Evolutionary conservation across 2,888 invertebrate species (phyloP).

Genomic region (Chloroclystis v-ata): DNA sequence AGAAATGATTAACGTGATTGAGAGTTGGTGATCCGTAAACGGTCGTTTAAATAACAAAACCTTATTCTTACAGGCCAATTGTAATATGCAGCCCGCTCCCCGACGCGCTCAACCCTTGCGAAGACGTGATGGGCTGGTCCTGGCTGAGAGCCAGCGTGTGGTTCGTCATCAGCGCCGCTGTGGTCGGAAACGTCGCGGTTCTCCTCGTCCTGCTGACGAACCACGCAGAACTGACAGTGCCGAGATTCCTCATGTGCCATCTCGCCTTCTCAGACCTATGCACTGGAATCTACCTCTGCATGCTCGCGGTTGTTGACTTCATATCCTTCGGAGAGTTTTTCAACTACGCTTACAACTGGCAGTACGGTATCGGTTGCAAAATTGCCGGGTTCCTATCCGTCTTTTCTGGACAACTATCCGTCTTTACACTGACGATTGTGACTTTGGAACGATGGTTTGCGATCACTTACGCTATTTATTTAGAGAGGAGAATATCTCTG

Average conservation of each 20-base stretch:
- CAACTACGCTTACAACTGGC: slow-evolving; percentile 94
- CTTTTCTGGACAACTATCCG: slow-evolving; percentile 91
- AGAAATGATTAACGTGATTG: too few relatives aligned
- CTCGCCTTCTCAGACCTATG: slow-evolving; percentile 93
- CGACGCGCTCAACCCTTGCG: slow-evolving; percentile 91
- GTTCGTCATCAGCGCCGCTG: slow-evolving; percentile 89
- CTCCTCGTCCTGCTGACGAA: slow-evolving; percentile 85
- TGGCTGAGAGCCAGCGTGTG: slow-evolving; percentile 90
- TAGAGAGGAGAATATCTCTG: slow-evolving; percentile 87
- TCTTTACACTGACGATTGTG: slow-evolving; percentile 90
- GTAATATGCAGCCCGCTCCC: slow-evolving; percentile 85
- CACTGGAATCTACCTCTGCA: slow-evolving; percentile 89
- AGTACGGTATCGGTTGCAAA: slow-evolving; percentile 88
- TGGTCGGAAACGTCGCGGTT: slow-evolving; percentile 90
- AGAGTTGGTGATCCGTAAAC: too few relatives aligned
- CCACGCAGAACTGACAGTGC: slow-evolving; percentile 64
- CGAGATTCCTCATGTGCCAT: slow-evolving; percentile 79
- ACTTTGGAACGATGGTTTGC: slow-evolving; percentile 92
- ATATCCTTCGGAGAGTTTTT: slow-evolving; percentile 92
- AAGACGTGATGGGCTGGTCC: slow-evolving; percentile 91
- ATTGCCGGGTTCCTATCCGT: slow-evolving; percentile 93
- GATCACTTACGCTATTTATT: slow-evolving; percentile 88
- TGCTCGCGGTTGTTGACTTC: slow-evolving; percentile 90
- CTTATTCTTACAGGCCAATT: slow-evolving; percentile 47
- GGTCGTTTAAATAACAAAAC: not conserved